A percentile compares a stretch with the other conserved stretches of the same genome.
Evolutionary conservation across 2,797 vertebrate genomes (phyloP).

Genomic region (Pteronotus mesoamericanus): DNA sequence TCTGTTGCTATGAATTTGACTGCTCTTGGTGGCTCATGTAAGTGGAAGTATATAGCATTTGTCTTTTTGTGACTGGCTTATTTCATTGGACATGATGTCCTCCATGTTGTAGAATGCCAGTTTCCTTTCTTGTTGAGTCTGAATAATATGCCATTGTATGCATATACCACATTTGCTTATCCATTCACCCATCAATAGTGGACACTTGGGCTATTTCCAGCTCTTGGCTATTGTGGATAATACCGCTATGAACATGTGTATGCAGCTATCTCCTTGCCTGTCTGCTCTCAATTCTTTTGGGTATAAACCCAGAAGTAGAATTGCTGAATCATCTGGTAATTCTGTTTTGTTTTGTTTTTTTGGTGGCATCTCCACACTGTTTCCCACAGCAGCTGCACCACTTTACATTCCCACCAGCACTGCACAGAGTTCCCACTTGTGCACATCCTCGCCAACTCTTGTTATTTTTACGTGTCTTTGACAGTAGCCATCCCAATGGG

Average conservation of each 20-base stretch:
- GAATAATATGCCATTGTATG: background rate
- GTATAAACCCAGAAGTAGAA: background rate
- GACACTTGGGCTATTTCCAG: background rate
- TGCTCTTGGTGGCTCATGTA: accelerated
- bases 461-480: background rate
- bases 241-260: background rate
- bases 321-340: background rate
- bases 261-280: background rate
- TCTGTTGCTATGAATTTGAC: background rate
- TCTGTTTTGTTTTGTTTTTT: background rate
- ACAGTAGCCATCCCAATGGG: background rate
- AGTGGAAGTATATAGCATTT: no score
- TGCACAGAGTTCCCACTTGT: background rate
- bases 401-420: background rate
- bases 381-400: background rate
- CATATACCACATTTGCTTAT: background rate
- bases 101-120: accelerated
- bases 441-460: background rate
- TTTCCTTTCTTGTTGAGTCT: no score
- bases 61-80: background rate
- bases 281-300: background rate
- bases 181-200: background rate
- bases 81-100: background rate
- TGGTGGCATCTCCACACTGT: background rate
- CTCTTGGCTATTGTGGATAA: accelerated